Conservation (phyloP, 1,140 invertebrate genomes). For the Microplitis demolitor region DNA sequence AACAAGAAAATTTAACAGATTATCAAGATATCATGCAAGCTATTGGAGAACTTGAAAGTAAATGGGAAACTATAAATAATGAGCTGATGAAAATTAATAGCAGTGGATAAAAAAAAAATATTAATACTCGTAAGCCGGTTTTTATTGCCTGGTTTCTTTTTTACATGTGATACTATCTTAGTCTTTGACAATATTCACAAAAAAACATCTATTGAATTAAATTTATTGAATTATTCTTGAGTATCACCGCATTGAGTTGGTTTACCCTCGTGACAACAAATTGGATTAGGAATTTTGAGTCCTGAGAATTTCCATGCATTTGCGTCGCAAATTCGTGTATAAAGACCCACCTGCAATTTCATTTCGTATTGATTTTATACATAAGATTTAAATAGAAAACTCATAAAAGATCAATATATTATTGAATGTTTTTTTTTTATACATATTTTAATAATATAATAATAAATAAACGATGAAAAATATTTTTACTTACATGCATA, state of each 20-base stretch:
- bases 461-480: background rate
- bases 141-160: background rate
- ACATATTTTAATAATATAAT: background rate
- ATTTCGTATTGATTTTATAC: background rate
- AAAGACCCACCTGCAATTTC: conserved; percentile 31
- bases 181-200: background rate
- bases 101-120: background rate
- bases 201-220: background rate
- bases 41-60: conserved; percentile 45
- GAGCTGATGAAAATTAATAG: conserved; percentile 33
- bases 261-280: conserved; percentile 40
- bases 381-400: conserved; percentile 7
- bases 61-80: conserved; percentile 31
- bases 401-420: background rate
- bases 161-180: background rate
- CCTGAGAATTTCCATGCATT: conserved; percentile 33
- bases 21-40: conserved; percentile 41
- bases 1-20: conserved; percentile 59
- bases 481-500: conserved; percentile 29
- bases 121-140: background rate
- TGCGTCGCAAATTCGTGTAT: conserved; percentile 31
- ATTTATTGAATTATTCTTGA: conserved; percentile 13
- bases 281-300: conserved; percentile 30
- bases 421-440: background rate
- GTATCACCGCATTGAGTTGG: background rate